These are phyloP conservation scores for Solen grandis DNA, from an alignment of 1,140 invertebrate genomes.

Conservation along the genomic window DNA sequence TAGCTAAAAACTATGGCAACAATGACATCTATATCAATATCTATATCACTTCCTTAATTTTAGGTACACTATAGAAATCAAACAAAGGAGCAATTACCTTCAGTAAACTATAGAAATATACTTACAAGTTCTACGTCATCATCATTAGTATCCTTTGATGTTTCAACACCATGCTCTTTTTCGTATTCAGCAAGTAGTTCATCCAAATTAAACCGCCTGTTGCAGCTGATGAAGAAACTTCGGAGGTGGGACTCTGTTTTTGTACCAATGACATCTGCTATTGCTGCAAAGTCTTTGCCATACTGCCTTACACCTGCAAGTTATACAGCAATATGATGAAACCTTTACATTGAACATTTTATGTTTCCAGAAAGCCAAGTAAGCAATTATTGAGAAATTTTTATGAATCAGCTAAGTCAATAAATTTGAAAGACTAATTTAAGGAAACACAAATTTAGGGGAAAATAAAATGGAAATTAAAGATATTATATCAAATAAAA, in stretches of 20 bases:
- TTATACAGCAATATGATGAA: no score
- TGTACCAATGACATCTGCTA: constrained; percentile 96
- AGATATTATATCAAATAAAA: no score
- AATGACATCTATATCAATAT: no score
- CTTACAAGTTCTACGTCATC: constrained; percentile 73
- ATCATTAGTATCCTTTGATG: constrained; percentile 82
- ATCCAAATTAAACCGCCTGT: constrained; percentile 94
- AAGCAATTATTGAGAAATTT: no score
- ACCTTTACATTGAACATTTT: no score
- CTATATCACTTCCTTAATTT: no score
- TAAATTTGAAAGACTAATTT: not conserved
- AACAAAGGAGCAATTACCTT: not conserved
- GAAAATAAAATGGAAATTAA: no score
- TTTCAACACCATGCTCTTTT: constrained; percentile 85
- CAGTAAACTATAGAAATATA: not conserved
- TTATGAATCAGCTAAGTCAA: not conserved
- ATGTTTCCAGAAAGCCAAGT: no score
- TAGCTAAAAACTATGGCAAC: no score
- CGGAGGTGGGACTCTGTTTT: constrained; percentile 96
- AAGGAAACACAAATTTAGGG: no score
- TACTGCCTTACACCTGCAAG: constrained; percentile 90
- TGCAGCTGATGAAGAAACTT: constrained; percentile 94
- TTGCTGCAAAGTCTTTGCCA: constrained; percentile 97
- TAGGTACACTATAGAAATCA: no score
- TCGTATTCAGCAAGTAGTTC: constrained; percentile 94